Evolutionary conservation across 92 coral and sea anemone species (phyloP), one percentile per base, ranked within the genome.

Genomic region (Paramuricea clavata): DNA sequence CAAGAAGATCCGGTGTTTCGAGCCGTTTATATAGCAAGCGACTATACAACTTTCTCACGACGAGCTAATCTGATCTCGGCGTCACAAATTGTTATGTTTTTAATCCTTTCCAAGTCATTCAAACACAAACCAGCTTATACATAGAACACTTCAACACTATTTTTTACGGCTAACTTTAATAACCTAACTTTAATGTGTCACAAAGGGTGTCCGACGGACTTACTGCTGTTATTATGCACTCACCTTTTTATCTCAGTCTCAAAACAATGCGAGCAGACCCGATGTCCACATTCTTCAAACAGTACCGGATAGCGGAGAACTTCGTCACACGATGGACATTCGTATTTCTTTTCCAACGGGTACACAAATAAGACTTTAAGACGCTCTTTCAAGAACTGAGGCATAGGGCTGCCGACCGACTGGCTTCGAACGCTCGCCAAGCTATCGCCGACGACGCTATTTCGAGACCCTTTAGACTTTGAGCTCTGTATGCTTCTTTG

Each of bases 321-420:
- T 35, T 89, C 95, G 10, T 90, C 93, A 79, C 98, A 96, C 67
- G 92, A 87, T 2, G 95, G 94, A 78, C 98, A 96, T 30, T 83
- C 90, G 69, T 93, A 94, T 54, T 94, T 97, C 82, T 90, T 92
- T 75, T 93, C 95, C 36, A 91, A 81, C n/a, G 99, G 99, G 78
- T 75, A 97, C 28, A 97, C 93, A 32, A 94, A 94, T 13, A 25
- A n/a, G 52, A 79, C 84, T 79, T 79, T 79, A 6, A 57, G 34
- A 9, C 84, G 39, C 33, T 79, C 71, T 27, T 79, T 79, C 5
- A 79, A 61, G 72, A 57, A 79, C 10, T 34, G 35, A 12, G 72
- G 84, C 73, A 79, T 61, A 15, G 84, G 84, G 59, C 84, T 79
- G 21, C 72, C 71, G 1, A 42, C 6, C 1, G 61, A 52, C 73